Evolutionary conservation across 37 sponge, comb jelly and placozoan genomes (phyloP).

Genomic region (Haliclona indistincta): DNA sequence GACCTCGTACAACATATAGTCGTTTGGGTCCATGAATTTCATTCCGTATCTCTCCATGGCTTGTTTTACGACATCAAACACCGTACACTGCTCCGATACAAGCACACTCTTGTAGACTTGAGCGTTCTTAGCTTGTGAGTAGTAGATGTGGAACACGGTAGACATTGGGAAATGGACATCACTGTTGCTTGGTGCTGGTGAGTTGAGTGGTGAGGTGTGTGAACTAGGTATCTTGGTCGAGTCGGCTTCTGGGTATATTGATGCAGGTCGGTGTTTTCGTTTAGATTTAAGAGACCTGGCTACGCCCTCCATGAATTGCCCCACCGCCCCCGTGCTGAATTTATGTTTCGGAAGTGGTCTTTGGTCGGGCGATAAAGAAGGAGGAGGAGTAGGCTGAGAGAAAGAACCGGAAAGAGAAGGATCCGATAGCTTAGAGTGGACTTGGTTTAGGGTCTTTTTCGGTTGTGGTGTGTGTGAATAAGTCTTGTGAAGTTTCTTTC

Average conservation of each 20-base stretch:
- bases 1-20: slow-evolving; percentile 57
- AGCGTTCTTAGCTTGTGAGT: slow-evolving; percentile 25
- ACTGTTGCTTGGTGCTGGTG: background rate
- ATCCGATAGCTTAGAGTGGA: background rate
- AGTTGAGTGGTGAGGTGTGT: background rate
- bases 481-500: background rate
- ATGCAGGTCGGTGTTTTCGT: slow-evolving; percentile 2
- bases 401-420: background rate
- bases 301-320: background rate
- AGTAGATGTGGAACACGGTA: slow-evolving; percentile 67
- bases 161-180: slow-evolving; percentile 48
- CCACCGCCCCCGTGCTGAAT: background rate
- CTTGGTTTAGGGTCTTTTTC: background rate
- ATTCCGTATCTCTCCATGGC: slow-evolving; percentile 72
- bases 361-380: background rate
- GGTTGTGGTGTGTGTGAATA: background rate
- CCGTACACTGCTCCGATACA: slow-evolving; percentile 56
- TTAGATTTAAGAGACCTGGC: slow-evolving; percentile 5
- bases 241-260: slow-evolving; percentile 7
- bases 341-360: background rate
- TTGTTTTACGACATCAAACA: slow-evolving; percentile 57
- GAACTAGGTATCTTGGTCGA: background rate
- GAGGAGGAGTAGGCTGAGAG: background rate
- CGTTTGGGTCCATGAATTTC: slow-evolving; percentile 13
- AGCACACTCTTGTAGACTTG: slow-evolving; percentile 74